Base-by-base conservation (phyloP, 2,888 invertebrate genomes). In the Hoplodrina ambigua region DNA sequence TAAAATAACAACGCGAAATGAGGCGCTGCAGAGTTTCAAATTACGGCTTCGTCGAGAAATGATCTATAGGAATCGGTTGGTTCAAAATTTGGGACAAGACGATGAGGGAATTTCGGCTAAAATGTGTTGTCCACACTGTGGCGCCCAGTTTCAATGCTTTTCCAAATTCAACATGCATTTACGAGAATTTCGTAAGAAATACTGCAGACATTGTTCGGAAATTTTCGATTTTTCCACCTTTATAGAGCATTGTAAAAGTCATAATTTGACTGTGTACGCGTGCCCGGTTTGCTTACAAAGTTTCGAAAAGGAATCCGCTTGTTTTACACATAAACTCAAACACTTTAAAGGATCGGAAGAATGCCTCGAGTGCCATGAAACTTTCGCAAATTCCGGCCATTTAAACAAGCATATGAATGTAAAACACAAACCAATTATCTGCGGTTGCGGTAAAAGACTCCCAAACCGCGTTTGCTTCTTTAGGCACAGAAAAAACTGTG, bases 51-150 rank as follows among this genome's bases (percentile, higher is more conserved):
- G 69, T 15, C 53, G 70, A 7, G 37, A 80, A 61, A 58, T 46
- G 57, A 7, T 50, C 0, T 71, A 71, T 4, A 72, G 20, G 60
- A 76, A 30, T 44, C 61, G 68, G 2, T 33, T 44, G 20, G 50
- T 52, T n/a, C 73, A 69, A 65, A 20, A 13, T 0, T 3, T 4
- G 10, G 10, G 15, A 11, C 44, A 44, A 11, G 49, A 8, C 8
- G 63, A 33, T 15, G 46, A 66, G 66, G 73, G 53, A 41, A 46
- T 17, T 30, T 1, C n/a, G 41, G 15, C 10, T 4, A 63, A 72
- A 49, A 56, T 88, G 54, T 72, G 70, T 8, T 92, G 93, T 49
- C 88, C 87, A 0, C 86, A 90, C 19, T 93, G 93, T 50, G 78
- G 73, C 0, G 78, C 79, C 0, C 19, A 50, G 8, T 91, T 86